Evolutionary conservation across 2,888 invertebrate genomes (phyloP).

Genomic region (Choristoneura rosaceana): DNA sequence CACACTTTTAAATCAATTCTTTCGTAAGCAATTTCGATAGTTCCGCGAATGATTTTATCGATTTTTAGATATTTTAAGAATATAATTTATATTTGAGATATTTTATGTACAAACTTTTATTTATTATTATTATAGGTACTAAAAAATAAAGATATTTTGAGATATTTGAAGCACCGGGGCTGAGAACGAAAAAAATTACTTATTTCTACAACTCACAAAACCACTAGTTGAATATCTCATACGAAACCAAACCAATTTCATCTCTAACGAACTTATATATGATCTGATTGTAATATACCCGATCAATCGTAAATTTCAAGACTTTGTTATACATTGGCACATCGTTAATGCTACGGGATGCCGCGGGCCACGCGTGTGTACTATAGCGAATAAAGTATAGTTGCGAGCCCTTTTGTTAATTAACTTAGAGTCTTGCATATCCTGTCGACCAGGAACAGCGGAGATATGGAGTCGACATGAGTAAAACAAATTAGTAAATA

Average conservation of each 20-base stretch:
- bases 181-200: too few relatives aligned
- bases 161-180: too few relatives aligned
- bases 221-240: too few relatives aligned
- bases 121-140: too few relatives aligned
- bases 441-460: constrained; percentile 60
- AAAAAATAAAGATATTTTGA: too few relatives aligned
- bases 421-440: constrained; percentile 74
- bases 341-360: constrained; percentile 29
- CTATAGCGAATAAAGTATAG: constrained; percentile 35
- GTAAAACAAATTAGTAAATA: not conserved
- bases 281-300: not conserved
- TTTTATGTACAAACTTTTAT: too few relatives aligned
- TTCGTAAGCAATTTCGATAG: too few relatives aligned
- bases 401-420: constrained; percentile 79
- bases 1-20: too few relatives aligned
- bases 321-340: constrained; percentile 42
- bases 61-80: too few relatives aligned
- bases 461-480: constrained; percentile 54
- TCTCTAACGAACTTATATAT: not conserved
- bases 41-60: too few relatives aligned
- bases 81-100: too few relatives aligned
- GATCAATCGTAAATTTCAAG: constrained; percentile 34
- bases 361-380: constrained; percentile 34
- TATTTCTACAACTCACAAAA: too few relatives aligned
- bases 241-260: not conserved